Conservation (phyloP, 2,113 vertebrate species). For the Burhinus oedicnemus region DNA sequence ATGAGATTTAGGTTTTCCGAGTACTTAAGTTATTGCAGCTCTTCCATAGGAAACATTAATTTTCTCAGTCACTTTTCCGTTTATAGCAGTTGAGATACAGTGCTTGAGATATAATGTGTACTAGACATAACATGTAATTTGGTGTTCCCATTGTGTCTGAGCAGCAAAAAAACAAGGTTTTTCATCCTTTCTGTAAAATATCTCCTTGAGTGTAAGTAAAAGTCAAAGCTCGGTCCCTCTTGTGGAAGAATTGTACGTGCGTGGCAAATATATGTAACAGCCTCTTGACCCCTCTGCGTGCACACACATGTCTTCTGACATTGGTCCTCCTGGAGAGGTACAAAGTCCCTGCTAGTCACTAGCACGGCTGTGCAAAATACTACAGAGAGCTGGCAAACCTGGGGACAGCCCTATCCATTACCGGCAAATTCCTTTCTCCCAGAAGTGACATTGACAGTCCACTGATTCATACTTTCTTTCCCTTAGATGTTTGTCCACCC, state of each 20-base stretch:
- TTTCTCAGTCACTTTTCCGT: background rate
- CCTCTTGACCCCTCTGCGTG: fast-evolving
- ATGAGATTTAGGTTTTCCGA: background rate
- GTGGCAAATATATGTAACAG: background rate
- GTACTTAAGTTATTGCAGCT: background rate
- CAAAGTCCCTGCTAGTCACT: background rate
- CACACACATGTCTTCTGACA: fast-evolving
- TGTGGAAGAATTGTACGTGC: background rate
- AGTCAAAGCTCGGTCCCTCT: background rate
- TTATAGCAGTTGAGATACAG: background rate
- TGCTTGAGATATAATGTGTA: background rate
- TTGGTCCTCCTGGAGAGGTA: background rate
- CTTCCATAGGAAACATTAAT: background rate
- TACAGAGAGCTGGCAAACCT: background rate
- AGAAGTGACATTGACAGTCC: background rate
- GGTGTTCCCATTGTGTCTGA: background rate
- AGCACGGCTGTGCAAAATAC: background rate
- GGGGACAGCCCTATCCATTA: fast-evolving
- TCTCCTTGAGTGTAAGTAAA: background rate
- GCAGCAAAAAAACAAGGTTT: background rate
- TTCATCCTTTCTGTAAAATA: background rate
- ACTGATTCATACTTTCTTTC: background rate
- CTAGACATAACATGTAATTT: background rate
- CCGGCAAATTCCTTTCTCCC: background rate
- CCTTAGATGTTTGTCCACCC: background rate